Evolutionary conservation across 2,888 invertebrate genomes (phyloP).

Genomic region (Oscheius sp.): DNA sequence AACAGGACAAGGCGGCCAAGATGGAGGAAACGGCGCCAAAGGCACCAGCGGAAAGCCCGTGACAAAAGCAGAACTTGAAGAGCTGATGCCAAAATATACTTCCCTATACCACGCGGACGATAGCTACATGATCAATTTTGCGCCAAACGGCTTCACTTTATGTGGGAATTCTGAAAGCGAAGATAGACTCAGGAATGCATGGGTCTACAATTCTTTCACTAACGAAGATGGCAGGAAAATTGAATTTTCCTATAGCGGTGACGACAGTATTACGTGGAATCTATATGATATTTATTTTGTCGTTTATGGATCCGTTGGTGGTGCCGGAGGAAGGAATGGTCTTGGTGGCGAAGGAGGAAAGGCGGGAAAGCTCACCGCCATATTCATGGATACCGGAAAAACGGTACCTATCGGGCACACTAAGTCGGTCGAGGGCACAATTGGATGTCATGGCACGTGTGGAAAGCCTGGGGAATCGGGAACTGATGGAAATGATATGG

Average conservation of each 20-base stretch:
- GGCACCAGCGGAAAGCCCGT: conserved; percentile 10
- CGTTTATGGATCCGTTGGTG: conserved; percentile 13
- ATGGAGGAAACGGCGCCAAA: conserved; percentile 17
- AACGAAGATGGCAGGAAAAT: conserved; percentile 22
- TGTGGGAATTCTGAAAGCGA: too few relatives aligned
- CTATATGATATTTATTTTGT: conserved; percentile 30
- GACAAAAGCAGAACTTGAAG: background rate
- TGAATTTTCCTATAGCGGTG: conserved; percentile 25
- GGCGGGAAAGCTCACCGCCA: background rate
- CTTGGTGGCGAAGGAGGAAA: conserved; percentile 33
- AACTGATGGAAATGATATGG: conserved; percentile 33
- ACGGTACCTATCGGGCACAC: background rate
- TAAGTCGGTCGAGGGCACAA: too few relatives aligned
- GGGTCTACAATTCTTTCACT: conserved; percentile 2
- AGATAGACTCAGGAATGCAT: background rate
- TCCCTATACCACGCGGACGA: background rate
- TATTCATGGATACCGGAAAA: background rate
- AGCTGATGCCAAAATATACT: background rate
- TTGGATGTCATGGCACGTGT: too few relatives aligned
- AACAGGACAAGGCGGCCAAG: conserved; percentile 16
- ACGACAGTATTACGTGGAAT: background rate
- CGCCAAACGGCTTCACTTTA: too few relatives aligned
- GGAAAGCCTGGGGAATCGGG: conserved; percentile 1
- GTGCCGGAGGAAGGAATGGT: conserved; percentile 32
- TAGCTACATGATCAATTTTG: background rate